These are phyloP conservation scores for Pseudochromis fuscus DNA, from an alignment of 2,797 vertebrate species.

Conservation along the genomic window DNA sequence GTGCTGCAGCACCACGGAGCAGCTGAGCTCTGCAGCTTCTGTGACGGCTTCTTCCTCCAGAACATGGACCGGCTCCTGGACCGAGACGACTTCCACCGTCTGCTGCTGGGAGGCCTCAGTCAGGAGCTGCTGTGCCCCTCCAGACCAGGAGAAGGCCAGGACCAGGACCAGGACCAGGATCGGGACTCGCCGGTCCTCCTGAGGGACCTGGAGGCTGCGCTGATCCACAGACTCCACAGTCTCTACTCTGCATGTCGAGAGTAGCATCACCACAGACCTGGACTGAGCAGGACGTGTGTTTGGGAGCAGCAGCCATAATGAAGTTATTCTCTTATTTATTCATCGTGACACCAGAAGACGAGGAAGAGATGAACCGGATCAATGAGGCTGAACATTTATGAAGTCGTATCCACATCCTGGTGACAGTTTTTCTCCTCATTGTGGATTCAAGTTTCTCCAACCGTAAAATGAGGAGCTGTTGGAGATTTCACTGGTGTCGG, in stretches of 20 bases:
- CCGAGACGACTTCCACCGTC: conserved; percentile 89
- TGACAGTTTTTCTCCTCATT: not conserved
- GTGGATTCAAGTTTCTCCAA: not conserved
- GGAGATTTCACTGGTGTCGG: not conserved
- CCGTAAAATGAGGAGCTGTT: too few relatives aligned
- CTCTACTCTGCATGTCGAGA: conserved; percentile 87
- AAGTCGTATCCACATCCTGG: not conserved
- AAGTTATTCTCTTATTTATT: conserved; percentile 4
- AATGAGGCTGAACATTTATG: too few relatives aligned
- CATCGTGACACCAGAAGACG: not conserved
- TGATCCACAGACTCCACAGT: conserved; percentile 85
- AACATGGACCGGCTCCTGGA: conserved; percentile 91
- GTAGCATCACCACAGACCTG: conserved; percentile 60
- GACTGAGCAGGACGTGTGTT: not conserved
- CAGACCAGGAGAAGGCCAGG: conserved; percentile 20
- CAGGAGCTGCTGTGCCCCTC: conserved; percentile 72
- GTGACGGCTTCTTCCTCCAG: conserved; percentile 94
- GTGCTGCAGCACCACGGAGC: conserved; percentile 86
- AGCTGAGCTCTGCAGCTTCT: conserved; percentile 87
- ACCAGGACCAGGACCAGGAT: conserved; percentile 78
- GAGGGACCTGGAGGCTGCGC: conserved; percentile 85
- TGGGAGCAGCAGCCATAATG: conserved; percentile 23
- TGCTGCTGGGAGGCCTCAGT: conserved; percentile 86
- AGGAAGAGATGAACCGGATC: not conserved
- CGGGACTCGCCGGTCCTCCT: conserved; percentile 68